Evolutionary conservation across 2,888 invertebrate genomes (phyloP).

Genomic region (Drosophila percnosoma): DNA sequence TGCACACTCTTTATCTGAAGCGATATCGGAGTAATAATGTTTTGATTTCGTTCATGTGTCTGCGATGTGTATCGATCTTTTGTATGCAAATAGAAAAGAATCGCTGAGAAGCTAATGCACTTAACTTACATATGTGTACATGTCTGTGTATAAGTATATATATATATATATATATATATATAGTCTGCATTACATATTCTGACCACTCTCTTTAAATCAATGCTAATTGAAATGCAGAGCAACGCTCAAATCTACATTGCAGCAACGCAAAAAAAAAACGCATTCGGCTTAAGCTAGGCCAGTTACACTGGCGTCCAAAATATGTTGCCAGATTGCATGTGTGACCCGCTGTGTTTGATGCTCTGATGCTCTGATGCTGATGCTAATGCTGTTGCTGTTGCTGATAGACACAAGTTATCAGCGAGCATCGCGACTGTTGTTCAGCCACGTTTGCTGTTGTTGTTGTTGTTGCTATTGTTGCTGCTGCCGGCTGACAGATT

Average conservation of each 20-base stretch:
- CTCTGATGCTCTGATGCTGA: conserved; percentile 1
- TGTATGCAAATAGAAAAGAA: neutral
- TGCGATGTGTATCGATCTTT: neutral
- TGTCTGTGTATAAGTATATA: neutral
- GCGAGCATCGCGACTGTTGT: conserved; percentile 33
- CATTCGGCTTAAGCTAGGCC: conserved; percentile 24
- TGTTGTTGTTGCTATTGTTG: conserved; percentile 25
- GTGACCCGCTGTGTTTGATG: conserved; percentile 3
- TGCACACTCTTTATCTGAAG: neutral
- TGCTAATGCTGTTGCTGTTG: conserved; percentile 6
- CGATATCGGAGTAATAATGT: neutral
- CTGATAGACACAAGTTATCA: conserved; percentile 41
- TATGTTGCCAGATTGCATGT: conserved; percentile 27
- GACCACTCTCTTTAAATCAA: conserved; percentile 22
- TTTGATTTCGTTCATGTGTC: neutral
- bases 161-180: neutral
- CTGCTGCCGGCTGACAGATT: conserved; percentile 33
- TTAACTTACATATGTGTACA: neutral
- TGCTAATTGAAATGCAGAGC: conserved; percentile 34
- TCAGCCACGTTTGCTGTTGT: conserved; percentile 63
- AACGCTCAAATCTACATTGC: neutral
- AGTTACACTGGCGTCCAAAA: conserved; percentile 40
- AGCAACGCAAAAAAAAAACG: conserved; percentile 29
- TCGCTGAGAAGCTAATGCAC: neutral
- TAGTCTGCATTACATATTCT: conserved; percentile 1